Percentiles rank a stretch among this genome's conserved stretches.
Conservation (phyloP, 2,888 invertebrate genomes). For the Baccha elongata region DNA sequence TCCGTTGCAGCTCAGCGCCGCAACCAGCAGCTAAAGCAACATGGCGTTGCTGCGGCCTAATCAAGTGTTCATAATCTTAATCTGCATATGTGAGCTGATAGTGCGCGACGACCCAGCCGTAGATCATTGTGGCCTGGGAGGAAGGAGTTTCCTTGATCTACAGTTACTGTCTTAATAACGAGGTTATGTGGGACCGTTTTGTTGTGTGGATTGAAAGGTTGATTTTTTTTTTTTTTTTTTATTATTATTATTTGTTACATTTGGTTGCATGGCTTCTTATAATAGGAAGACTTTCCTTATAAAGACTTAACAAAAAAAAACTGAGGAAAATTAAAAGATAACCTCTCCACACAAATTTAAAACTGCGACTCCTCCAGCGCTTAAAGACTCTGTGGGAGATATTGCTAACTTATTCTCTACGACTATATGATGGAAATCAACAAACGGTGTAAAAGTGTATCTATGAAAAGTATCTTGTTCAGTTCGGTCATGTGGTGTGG, state of each 20-base stretch:
- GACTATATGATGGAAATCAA: slow-evolving; percentile 50
- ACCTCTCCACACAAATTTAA: slow-evolving; percentile 33
- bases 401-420: slow-evolving; percentile 30
- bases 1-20: slow-evolving; percentile 3
- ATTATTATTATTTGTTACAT: not conserved
- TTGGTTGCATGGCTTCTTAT: slow-evolving; percentile 52
- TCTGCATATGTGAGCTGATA: slow-evolving; percentile 73
- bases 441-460: slow-evolving; percentile 54
- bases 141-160: slow-evolving; percentile 73
- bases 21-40: not conserved
- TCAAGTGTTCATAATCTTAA: slow-evolving; percentile 73
- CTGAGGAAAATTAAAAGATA: slow-evolving; percentile 63
- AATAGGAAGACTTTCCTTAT: slow-evolving; percentile 60
- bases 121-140: slow-evolving; percentile 58
- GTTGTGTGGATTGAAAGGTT: slow-evolving; percentile 60
- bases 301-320: slow-evolving; percentile 38
- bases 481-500: slow-evolving; percentile 40
- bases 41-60: slow-evolving; percentile 51
- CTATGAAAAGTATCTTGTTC: slow-evolving; percentile 65
- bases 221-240: slow-evolving; percentile 8
- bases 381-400: slow-evolving; percentile 29
- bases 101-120: slow-evolving; percentile 65
- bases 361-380: slow-evolving; percentile 6
- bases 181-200: slow-evolving; percentile 68
- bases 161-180: slow-evolving; percentile 74